Base-by-base conservation (phyloP, 2,797 vertebrate species). In the Eupleurogrammus muticus region DNA sequence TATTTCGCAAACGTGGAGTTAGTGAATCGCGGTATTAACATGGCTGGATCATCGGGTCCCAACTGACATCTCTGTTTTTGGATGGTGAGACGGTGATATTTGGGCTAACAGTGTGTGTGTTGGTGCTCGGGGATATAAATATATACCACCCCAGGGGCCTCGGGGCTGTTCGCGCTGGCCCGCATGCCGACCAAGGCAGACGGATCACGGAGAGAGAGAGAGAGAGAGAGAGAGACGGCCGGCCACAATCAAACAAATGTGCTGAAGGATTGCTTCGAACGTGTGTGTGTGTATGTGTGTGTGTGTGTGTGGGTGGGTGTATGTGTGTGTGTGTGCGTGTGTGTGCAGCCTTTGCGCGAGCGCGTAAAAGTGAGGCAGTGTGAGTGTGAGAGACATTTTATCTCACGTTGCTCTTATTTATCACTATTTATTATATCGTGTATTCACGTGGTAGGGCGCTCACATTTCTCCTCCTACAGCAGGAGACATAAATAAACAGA, bases 191-290 rank as follows among this genome's bases (percentile, higher is more conserved):
- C 73, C 83, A 67, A 89, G 89, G 81, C 88, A 82, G 78, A 81
- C 82, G 63, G 83, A 85, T 88, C 85, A 75, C 60, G 80, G 78
- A 60, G 77, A 83, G 82, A 72, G 84, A 81, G 54, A 16, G 14
- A n/a, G n/a, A n/a, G n/a, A n/a, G 78, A 60, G 77, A 83, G 82
- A 72, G 84, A 81, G 54, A 16, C 14, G 28, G 6, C 44, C 75
- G 75, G 70, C 73, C 71, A 80, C 87, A 86, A 79, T 91, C 90
- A 91, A 90, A 90, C 84, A 86, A 87, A 92, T 78, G 90, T 93
- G 90, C 87, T 91, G 92, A 93, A 87, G 77, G 90, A 93, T 87
- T 42, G 49, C 70, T 79, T 68, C 55, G 77, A 61, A 60, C 83
- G 46, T 63, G 73, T 84, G 89, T 46, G 82, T 66, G 66, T 10